These are phyloP conservation scores for Cololabis saira DNA, from an alignment of 2,113 vertebrate species.

Conservation along the genomic window DNA sequence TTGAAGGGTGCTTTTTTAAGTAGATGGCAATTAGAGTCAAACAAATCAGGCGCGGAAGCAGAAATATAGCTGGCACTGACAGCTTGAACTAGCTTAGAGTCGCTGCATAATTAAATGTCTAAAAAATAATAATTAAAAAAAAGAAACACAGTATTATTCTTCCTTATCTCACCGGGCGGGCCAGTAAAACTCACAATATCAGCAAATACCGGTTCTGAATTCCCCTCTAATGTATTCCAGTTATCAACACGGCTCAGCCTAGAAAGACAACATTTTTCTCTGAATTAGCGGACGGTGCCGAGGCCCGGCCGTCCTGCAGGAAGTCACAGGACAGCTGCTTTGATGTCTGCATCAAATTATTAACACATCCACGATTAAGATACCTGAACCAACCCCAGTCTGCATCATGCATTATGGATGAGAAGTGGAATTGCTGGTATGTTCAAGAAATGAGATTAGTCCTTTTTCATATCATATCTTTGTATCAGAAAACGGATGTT, in stretches of 20 bases:
- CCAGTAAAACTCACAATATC: too few species aligned
- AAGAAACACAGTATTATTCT: too few species aligned
- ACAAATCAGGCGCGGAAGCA: too few species aligned
- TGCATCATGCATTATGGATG: constrained; percentile 57
- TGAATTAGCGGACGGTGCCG: constrained; percentile 16
- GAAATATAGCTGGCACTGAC: too few species aligned
- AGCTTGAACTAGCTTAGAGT: too few species aligned
- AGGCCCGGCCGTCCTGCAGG: constrained; percentile 1
- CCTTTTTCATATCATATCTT: constrained; percentile 56
- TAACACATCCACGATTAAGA: constrained; percentile 59
- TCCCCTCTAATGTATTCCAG: too few species aligned
- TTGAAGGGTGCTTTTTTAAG: too few species aligned
- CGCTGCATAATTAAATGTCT: too few species aligned
- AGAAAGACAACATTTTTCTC: constrained; percentile 7
- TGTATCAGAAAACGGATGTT: constrained; percentile 14
- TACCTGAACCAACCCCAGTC: constrained; percentile 44
- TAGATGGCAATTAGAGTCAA: too few species aligned
- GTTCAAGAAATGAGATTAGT: constrained; percentile 57
- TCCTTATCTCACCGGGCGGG: too few species aligned
- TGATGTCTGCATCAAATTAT: constrained; percentile 45
- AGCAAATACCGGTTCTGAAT: too few species aligned
- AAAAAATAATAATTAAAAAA: too few species aligned
- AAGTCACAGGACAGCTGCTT: constrained; percentile 22
- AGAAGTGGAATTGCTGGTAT: constrained; percentile 37
- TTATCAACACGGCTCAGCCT: neutral